Evolutionary conservation across 2,113 vertebrate species (phyloP), one percentile per base, ranked within the genome.

Genomic region (Gallinago jamesoni): DNA sequence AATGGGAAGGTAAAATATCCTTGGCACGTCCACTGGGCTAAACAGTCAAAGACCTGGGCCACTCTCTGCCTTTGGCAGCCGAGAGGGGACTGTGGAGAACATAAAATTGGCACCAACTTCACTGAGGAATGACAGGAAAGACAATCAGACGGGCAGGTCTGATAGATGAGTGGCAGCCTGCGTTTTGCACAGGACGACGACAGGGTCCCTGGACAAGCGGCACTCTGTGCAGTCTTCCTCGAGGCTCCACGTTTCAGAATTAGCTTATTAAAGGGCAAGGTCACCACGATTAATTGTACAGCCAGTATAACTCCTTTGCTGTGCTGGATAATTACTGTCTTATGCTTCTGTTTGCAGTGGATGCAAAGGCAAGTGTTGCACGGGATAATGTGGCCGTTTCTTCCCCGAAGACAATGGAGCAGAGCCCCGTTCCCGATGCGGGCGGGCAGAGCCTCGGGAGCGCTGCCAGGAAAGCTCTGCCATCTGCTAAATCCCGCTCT

Each of bases 311-410:
- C 88, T 93, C 84, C 97, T 97, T 72, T 53, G 70, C 75, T 39
- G 11, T 37, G 66, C 28, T 81, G 91, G 96, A 87, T 97, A 91
- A 97, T 83, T 24, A 16, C 95, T 91, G 96, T 86, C 93, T 74
- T 94, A 17, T 96, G 86, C 95, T 95, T 97, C 79, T 95, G 80
- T 98, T 97, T 92, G 56, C 93, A 99, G 99, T 92, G 16, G 97
- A 96, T 48, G 59, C 89, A 90, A 95, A 97, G 72, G 91, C 96
- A 39, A 83, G 64, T 23, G 60, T 97, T 48, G 78, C 95, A 23
- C 73, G 86, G 93, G 98, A 98, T 59, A 97, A 94, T 63, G 96
- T 60, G 24, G 76, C 97, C 10, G 14, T 95, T 87, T 96, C 98
- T 96, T 96, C 91, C 79, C 92, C 64, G 18, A 9, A 86, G 80